These are phyloP conservation scores for Didymodactylos carnosus DNA, from an alignment of 2,888 invertebrate genomes.

Conservation along the genomic window DNA sequence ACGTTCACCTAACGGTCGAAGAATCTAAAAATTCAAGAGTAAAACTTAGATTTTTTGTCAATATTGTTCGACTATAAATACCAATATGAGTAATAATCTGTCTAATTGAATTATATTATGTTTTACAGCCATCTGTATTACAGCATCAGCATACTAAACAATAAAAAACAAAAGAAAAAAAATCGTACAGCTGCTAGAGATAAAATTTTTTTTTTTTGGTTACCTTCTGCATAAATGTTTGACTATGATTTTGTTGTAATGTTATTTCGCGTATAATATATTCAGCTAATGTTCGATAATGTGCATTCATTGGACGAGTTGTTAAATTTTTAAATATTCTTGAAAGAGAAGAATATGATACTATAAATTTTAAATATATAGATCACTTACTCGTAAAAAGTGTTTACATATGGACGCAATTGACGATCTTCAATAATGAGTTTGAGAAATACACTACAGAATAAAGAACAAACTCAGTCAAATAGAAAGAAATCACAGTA, in stretches of 20 bases:
- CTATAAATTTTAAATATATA: background rate
- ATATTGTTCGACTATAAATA: background rate
- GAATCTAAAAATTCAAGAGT: background rate
- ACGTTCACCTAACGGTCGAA: background rate
- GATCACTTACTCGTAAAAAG: background rate
- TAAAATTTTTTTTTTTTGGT: background rate
- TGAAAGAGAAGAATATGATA: slow-evolving; percentile 17
- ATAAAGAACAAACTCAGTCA: background rate
- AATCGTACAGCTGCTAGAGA: no score
- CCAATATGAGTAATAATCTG: background rate
- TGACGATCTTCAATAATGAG: background rate
- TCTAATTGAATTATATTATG: background rate
- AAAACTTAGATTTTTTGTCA: background rate
- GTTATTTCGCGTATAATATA: slow-evolving; percentile 46
- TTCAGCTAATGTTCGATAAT: slow-evolving; percentile 78
- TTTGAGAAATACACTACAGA: background rate
- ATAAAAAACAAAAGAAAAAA: no score
- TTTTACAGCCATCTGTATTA: background rate
- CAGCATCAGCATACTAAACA: background rate
- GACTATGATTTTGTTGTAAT: slow-evolving; percentile 2
- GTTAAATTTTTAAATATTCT: slow-evolving; percentile 81
- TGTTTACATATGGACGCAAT: background rate
- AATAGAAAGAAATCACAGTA: background rate
- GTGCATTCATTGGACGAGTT: slow-evolving; percentile 67
- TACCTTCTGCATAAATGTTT: background rate